phyloP scores from a whole-genome alignment of 2,888 invertebrate genomes.

The Blastobasis lacticolella region DNA sequence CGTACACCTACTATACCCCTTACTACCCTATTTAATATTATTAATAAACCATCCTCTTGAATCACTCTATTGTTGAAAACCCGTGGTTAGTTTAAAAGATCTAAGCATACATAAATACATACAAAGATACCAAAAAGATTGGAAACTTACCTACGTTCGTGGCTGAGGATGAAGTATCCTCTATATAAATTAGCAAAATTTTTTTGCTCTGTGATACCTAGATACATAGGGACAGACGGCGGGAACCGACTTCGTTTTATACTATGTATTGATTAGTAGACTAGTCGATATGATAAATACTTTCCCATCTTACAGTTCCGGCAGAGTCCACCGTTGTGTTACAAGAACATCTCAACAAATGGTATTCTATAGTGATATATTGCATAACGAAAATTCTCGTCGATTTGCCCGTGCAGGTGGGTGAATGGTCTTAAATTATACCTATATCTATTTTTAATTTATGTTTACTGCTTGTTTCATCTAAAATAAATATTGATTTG shows the following conservation, averaged over 20 bases:
- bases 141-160: too few relatives aligned
- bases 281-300: not conserved
- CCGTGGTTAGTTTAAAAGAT: too few relatives aligned
- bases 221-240: not conserved
- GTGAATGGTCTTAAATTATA: conserved; percentile 1
- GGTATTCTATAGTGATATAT: conserved; percentile 83
- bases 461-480: too few relatives aligned
- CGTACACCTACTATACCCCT: too few relatives aligned
- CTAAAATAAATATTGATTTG: too few relatives aligned
- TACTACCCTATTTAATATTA: too few relatives aligned
- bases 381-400: conserved; percentile 83
- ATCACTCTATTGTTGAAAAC: not conserved
- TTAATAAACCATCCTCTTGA: too few relatives aligned
- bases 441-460: too few relatives aligned
- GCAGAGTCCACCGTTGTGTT: conserved; percentile 81
- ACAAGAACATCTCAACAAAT: conserved; percentile 84
- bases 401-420: conserved; percentile 83
- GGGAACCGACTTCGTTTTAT: not conserved
- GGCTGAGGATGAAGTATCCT: too few relatives aligned
- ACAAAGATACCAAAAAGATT: too few relatives aligned
- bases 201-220: not conserved
- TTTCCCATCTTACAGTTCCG: conserved; percentile 73
- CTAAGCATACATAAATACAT: too few relatives aligned
- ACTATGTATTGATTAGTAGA: not conserved
- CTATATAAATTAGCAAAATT: not conserved